Evolutionary conservation across 30 jellyfish, hydroid and myxozoan species (phyloP), one percentile per base, ranked within the genome.

Genomic region (Cassiopea andromeda): DNA sequence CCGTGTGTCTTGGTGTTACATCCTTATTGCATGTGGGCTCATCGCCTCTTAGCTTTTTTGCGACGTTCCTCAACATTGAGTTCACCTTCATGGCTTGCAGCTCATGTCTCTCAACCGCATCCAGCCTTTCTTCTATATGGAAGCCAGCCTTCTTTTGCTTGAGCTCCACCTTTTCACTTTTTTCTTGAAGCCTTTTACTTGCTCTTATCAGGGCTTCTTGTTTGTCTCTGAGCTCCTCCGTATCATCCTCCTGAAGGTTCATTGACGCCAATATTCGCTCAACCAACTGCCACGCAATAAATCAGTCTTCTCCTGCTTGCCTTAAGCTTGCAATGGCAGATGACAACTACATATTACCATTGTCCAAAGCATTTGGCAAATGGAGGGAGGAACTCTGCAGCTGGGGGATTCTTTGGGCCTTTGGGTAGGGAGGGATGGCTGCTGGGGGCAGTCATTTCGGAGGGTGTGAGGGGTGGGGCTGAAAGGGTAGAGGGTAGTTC

Each of bases 291-390:
- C 74, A 17, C 9, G 85, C 92, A 47, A 84, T 84, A 7, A 38
- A 6, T 48, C 85, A 14, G 60, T 84, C 92, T 69, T 84, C 77
- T 84, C 69, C 75, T 10, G 87, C 92, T 50, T 84, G 64, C 27
- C 49, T 19, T 46, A 84, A 19, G 18, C 12, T 48, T 1, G 13
- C 17, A 72, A 16, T 46, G 61, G 84, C 46, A 64, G 1, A 18
- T 75, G 84, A 48, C 50, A 16, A 27, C 66, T 46, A 0, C 12
- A 1, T 38, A 60, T 60, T 46, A 8, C 43, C 13, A 73, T 46
- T 15, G 83, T 60, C 38, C 43, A 17, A 14, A 3, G 64, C 61
- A 73, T 66, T 27, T 44, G 84, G 10, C 3, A 19, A 9, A 1
- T 75, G 67, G 67, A 66, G 61, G 67, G 61, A 43, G 10, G 84